A percentile compares a stretch with the other conserved stretches of the same genome.
Evolutionary conservation across 2,888 invertebrate genomes (phyloP).

Genomic region (Halictus quadricinctus): DNA sequence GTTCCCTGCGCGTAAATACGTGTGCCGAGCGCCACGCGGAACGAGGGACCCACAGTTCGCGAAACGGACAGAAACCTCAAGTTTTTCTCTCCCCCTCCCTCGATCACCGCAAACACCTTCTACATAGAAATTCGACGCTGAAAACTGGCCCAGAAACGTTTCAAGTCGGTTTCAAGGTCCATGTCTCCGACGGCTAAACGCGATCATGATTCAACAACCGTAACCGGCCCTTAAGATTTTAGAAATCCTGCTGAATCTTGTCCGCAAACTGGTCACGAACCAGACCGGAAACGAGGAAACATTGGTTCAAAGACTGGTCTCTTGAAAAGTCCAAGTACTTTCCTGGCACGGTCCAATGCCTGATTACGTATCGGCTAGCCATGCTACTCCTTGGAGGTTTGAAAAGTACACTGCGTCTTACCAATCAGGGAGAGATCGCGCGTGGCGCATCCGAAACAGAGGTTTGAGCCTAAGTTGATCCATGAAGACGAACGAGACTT

Average conservation of each 20-base stretch:
- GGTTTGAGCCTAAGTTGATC: background rate
- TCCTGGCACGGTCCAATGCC: background rate
- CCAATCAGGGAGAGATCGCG: background rate
- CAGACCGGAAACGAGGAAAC: background rate
- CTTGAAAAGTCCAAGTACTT: background rate
- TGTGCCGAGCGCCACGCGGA: background rate
- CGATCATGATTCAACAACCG: background rate
- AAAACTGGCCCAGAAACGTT: background rate
- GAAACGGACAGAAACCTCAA: background rate
- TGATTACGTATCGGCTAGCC: background rate
- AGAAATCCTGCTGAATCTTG: background rate
- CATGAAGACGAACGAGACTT: background rate
- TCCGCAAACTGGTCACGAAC: background rate
- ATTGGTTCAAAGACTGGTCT: background rate
- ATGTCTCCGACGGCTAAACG: background rate
- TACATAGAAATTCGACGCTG: background rate
- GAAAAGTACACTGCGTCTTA: background rate
- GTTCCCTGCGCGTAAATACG: background rate
- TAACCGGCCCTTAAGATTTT: too few relatives aligned
- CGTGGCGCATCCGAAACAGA: background rate
- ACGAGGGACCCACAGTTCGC: background rate
- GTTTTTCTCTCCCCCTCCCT: background rate
- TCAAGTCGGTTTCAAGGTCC: background rate
- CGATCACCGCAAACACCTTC: background rate
- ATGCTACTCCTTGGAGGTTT: background rate